A percentile compares a stretch with the other conserved stretches of the same genome.
phyloP scores from a whole-genome alignment of 2,888 invertebrate species.

The Cryptocheilus praepositus region DNA sequence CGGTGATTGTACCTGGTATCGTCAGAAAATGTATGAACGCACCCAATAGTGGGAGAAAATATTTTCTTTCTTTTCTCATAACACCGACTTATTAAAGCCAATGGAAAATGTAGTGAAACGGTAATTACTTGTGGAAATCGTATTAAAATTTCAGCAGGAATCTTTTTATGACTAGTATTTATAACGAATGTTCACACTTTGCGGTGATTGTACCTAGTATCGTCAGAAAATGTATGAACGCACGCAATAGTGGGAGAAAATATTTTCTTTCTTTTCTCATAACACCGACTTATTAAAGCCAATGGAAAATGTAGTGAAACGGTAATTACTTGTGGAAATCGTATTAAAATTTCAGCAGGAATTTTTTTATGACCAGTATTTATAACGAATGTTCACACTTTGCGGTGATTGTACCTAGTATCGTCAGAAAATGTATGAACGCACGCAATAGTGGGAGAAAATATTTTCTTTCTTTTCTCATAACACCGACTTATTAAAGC shows the following conservation, averaged over 20 bases:
- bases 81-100: conserved; percentile 21
- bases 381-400: neutral
- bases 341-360: neutral
- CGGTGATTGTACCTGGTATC: neutral
- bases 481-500: conserved; percentile 21
- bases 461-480: too few species aligned
- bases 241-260: too few species aligned
- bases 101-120: conserved; percentile 41
- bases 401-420: neutral
- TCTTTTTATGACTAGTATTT: neutral
- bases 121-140: conserved; percentile 32
- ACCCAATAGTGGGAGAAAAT: too few species aligned
- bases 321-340: conserved; percentile 35
- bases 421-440: too few species aligned
- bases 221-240: too few species aligned
- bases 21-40: too few species aligned
- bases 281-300: conserved; percentile 21
- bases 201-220: neutral
- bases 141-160: neutral
- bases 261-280: too few species aligned
- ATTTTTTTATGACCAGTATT: neutral
- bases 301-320: conserved; percentile 38
- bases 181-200: neutral
- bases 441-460: too few species aligned
- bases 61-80: too few species aligned